Evolutionary conservation across 2,888 invertebrate species (phyloP), one percentile per base, ranked within the genome.

Genomic region (Papilio protenor): DNA sequence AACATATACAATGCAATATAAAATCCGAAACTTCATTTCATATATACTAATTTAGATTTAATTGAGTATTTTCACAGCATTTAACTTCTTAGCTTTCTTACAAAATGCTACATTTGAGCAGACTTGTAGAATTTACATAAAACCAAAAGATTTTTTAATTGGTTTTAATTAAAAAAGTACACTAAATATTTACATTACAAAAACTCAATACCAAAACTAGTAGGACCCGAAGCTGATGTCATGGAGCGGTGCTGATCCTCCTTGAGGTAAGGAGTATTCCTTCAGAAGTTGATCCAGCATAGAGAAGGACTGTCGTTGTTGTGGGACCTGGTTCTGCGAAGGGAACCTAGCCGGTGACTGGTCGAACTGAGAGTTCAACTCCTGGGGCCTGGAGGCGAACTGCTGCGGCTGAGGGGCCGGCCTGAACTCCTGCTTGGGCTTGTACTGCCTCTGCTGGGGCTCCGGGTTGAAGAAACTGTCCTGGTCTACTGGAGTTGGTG

Each of bases 211-310:
- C 86, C 87, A 89, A 81, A 77, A 59, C 89, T 96, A 97, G 90
- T 96, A 97, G 89, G 97, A 97, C 85, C 98, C 97, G 87, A 98
- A 98, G 79, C 97, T 96, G 89, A 98, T 97, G 86, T 98, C 98
- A 86, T 98, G 97, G 57, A 97, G 93, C 0, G 97, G 96, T 0
- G 97, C 95, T 12, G 96, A 95, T 45, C 96, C 96, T 10, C 95
- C 95, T 82, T 96, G 95, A 0, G 98, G 98, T 72, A 98, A 90
- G 16, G 97, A 96, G 86, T 97, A 98, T 84, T 98, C 98, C 87
- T 97, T 96, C 73, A 97, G 96, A 74, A 98, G 95, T 87, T 98
- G 97, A 87, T 98, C 98, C 71, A 98, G 94, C 89, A 98, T 95
- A 76, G 91, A 95, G 89, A 87, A 95, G 70, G 85, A 88, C 75